phyloP scores from a whole-genome alignment of 2,888 invertebrate species.

The Lampropteryx suffumata region DNA sequence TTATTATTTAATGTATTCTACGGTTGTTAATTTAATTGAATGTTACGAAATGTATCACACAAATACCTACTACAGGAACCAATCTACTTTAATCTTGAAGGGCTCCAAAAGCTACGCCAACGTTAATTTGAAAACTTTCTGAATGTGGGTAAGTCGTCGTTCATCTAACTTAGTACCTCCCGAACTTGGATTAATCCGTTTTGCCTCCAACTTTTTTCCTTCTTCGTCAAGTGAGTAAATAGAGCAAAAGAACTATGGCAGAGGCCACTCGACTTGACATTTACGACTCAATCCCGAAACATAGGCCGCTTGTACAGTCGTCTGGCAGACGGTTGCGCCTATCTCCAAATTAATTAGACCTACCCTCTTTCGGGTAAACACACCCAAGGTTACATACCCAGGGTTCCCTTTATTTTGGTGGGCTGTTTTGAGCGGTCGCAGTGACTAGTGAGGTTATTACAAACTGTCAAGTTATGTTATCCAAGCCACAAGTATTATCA shows the following conservation, averaged over 20 bases:
- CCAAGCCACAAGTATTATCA: constrained; percentile 60
- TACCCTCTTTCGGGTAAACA: constrained; percentile 37
- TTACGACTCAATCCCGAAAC: constrained; percentile 81
- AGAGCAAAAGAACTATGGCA: constrained; percentile 68
- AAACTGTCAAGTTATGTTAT: constrained; percentile 71
- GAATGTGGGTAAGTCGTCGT: constrained; percentile 49
- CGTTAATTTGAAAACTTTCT: constrained; percentile 58
- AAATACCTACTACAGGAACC: not conserved
- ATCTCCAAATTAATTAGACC: constrained; percentile 65
- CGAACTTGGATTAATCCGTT: constrained; percentile 54
- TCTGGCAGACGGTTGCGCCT: constrained; percentile 59
- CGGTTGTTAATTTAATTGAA: too few relatives aligned
- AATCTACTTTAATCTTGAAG: not conserved
- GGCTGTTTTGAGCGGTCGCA: constrained; percentile 59
- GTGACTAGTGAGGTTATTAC: constrained; percentile 68
- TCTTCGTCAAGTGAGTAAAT: constrained; percentile 65
- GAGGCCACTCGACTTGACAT: constrained; percentile 73
- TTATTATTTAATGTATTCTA: too few relatives aligned
- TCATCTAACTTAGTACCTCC: constrained; percentile 60
- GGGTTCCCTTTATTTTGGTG: constrained; percentile 56
- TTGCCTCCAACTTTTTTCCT: constrained; percentile 47
- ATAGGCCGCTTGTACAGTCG: constrained; percentile 52
- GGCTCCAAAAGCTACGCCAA: constrained; percentile 5
- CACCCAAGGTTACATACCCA: constrained; percentile 16
- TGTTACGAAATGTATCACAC: not conserved